These are phyloP conservation scores for Harpalus rubripes DNA, from an alignment of 2,888 invertebrate genomes.

Conservation along the genomic window DNA sequence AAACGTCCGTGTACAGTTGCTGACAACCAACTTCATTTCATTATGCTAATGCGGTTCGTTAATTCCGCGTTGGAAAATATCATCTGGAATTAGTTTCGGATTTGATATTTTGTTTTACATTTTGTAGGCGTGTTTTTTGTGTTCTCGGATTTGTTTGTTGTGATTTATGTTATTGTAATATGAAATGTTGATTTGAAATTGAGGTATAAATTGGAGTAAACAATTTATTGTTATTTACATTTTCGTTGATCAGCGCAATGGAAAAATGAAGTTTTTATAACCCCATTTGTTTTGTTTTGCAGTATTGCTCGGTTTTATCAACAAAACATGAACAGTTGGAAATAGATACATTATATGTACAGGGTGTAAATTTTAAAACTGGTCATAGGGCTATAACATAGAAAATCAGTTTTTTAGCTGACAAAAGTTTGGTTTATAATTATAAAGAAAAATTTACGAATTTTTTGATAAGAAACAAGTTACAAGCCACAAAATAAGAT, in stretches of 20 bases:
- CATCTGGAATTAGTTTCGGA: slow-evolving; percentile 29
- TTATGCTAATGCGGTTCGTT: slow-evolving; percentile 45
- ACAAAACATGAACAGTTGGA: background rate
- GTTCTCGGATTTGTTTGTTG: slow-evolving; percentile 18
- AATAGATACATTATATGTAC: no score
- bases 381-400: no score
- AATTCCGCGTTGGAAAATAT: slow-evolving; percentile 20
- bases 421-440: no score
- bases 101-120: slow-evolving; percentile 31
- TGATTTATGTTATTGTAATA: slow-evolving; percentile 42
- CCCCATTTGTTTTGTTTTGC: background rate
- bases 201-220: slow-evolving; percentile 23
- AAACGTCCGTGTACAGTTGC: background rate
- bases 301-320: background rate
- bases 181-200: slow-evolving; percentile 42
- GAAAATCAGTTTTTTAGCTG: no score
- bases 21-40: slow-evolving; percentile 37
- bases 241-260: slow-evolving; percentile 7
- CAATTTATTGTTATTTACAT: slow-evolving; percentile 35
- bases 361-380: no score
- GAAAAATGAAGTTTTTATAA: background rate
- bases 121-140: slow-evolving; percentile 16
- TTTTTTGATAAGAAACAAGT: no score
- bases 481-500: no score
- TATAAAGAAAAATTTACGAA: no score